Conservation (phyloP, 2,797 vertebrate species). For the Discoglossus pictus region DNA sequence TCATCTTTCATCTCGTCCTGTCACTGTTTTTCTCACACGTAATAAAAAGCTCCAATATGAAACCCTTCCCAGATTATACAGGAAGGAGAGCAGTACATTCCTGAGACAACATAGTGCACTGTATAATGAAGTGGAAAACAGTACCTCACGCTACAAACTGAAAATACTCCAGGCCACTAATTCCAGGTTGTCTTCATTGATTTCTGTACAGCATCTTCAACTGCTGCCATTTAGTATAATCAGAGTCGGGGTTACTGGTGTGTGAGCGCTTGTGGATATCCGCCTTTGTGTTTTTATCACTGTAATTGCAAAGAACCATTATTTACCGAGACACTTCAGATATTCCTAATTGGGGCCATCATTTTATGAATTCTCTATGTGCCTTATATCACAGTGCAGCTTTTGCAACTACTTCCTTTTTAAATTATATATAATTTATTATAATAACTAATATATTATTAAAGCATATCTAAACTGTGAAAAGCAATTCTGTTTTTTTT, state of each 20-base stretch:
- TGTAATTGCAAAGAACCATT: slow-evolving; percentile 29
- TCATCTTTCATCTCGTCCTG: no score
- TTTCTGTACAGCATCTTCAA: neutral
- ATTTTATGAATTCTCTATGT: slow-evolving; percentile 7
- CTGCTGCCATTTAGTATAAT: slow-evolving; percentile 5
- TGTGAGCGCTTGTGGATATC: neutral
- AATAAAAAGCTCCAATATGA: no score
- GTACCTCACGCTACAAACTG: no score
- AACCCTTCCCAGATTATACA: no score
- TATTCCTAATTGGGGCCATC: slow-evolving; percentile 25
- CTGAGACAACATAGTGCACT: no score
- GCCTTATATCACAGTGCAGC: slow-evolving; percentile 14
- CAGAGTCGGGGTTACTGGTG: slow-evolving; percentile 1
- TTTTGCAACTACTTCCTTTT: slow-evolving; percentile 1
- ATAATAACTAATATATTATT: slow-evolving; percentile 32
- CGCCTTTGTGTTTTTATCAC: neutral
- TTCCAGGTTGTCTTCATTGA: slow-evolving; percentile 9
- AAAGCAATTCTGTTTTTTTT: slow-evolving; percentile 12
- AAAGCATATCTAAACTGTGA: slow-evolving; percentile 1
- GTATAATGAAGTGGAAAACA: no score
- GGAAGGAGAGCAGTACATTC: no score
- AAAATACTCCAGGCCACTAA: neutral
- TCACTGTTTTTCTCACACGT: no score
- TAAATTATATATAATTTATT: slow-evolving; percentile 23
- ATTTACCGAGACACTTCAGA: slow-evolving; percentile 31